Percentiles rank a stretch among this genome's conserved stretches.
Conservation (phyloP, 2,797 vertebrate genomes). For the Scleropages formosus region DNA sequence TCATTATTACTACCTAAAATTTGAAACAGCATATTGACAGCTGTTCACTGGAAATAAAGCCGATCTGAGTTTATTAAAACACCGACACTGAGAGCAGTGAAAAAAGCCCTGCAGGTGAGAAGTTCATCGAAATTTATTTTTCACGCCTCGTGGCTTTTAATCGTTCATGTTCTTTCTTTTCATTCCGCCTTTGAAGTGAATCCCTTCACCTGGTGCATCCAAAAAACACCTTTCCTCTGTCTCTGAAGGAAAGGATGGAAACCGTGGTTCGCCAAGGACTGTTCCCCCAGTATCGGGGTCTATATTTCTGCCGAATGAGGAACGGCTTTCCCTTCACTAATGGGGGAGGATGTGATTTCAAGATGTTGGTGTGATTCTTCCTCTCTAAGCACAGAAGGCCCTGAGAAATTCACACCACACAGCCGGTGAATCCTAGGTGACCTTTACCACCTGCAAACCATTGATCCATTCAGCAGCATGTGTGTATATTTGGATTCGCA, state of each 20-base stretch:
- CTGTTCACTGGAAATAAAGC: constrained; percentile 2
- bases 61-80: constrained; percentile 1
- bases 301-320: no score
- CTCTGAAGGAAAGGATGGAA: neutral
- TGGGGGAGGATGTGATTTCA: no score
- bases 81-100: neutral
- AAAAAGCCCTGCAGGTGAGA: constrained; percentile 2
- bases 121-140: constrained; percentile 16
- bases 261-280: neutral
- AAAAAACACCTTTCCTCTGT: neutral
- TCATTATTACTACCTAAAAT: no score
- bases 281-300: no score
- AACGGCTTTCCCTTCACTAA: no score
- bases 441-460: neutral
- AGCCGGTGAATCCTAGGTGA: neutral
- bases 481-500: no score
- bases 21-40: neutral
- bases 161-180: constrained; percentile 16
- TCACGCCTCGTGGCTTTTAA: constrained; percentile 8
- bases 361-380: no score
- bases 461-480: neutral
- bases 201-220: neutral
- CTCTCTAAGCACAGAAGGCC: neutral
- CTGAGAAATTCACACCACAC: neutral
- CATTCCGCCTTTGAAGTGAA: constrained; percentile 14